These are phyloP conservation scores for Pteropus rufus DNA, from an alignment of 2,797 vertebrate species.

Conservation along the genomic window DNA sequence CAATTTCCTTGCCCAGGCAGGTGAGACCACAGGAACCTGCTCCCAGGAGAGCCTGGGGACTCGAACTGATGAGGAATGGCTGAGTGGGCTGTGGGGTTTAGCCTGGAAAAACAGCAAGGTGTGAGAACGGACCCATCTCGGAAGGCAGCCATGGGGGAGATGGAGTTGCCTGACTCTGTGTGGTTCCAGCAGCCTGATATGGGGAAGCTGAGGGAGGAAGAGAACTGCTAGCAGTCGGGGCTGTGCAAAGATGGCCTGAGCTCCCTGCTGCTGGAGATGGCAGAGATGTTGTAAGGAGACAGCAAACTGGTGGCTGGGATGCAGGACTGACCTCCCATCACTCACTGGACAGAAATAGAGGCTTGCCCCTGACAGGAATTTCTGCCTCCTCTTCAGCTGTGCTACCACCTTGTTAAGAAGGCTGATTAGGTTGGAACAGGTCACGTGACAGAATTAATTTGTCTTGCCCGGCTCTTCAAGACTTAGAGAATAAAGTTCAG, in stretches of 20 bases:
- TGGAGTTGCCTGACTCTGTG: neutral
- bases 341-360: neutral
- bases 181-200: neutral
- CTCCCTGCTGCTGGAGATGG: neutral
- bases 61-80: neutral
- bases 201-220: neutral
- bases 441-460: conserved; percentile 1
- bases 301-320: neutral
- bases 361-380: neutral
- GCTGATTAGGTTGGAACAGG: conserved; percentile 18
- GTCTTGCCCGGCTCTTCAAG: conserved; percentile 21
- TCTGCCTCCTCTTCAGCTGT: neutral
- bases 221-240: too few species aligned
- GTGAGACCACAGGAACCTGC: neutral
- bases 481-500: neutral
- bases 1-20: neutral
- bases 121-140: neutral
- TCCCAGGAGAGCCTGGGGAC: neutral
- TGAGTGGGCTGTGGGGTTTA: neutral
- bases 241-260: neutral
- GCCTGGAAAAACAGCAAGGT: neutral
- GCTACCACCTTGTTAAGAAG: conserved; percentile 48
- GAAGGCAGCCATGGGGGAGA: neutral
- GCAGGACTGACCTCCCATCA: neutral
- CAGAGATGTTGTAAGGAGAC: too few species aligned